Percentiles rank a stretch among this genome's conserved stretches.
phyloP scores from a whole-genome alignment of 1,140 invertebrate species.

The Coenobita brevimanus region DNA sequence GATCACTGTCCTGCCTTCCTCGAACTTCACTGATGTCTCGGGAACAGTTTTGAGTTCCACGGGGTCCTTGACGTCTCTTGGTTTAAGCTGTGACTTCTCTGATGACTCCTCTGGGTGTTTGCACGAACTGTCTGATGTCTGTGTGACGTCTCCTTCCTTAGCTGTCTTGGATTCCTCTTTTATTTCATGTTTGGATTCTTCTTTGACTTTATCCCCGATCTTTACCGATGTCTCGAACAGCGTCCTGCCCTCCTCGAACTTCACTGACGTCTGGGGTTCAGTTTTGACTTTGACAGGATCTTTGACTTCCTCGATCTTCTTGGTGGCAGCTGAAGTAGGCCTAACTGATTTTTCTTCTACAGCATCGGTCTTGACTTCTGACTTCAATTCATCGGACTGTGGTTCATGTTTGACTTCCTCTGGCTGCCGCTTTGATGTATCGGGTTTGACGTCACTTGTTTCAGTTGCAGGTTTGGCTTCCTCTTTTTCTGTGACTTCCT shows the following conservation, averaged over 20 bases:
- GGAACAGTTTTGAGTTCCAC: neutral
- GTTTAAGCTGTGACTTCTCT: neutral
- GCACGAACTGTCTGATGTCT: no score
- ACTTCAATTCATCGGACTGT: neutral
- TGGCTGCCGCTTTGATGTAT: no score
- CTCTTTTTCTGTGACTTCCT: no score
- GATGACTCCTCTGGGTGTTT: no score
- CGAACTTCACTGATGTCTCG: neutral
- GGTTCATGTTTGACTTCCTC: neutral
- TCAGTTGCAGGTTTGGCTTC: neutral
- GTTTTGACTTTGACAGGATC: slow-evolving; percentile 8
- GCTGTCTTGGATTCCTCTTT: no score
- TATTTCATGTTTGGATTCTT: no score
- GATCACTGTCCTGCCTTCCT: no score
- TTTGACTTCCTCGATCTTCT: neutral
- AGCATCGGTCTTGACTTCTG: neutral
- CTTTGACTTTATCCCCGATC: neutral
- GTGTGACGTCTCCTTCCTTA: no score
- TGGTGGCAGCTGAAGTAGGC: neutral
- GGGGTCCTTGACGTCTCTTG: neutral
- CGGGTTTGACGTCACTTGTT: no score
- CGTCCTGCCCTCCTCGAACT: slow-evolving; percentile 29
- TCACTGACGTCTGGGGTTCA: neutral
- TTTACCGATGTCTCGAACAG: slow-evolving; percentile 17
- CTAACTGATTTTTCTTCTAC: neutral